Evolutionary conservation across 2,797 vertebrate genomes (phyloP).

Genomic region (Falco naumanni): DNA sequence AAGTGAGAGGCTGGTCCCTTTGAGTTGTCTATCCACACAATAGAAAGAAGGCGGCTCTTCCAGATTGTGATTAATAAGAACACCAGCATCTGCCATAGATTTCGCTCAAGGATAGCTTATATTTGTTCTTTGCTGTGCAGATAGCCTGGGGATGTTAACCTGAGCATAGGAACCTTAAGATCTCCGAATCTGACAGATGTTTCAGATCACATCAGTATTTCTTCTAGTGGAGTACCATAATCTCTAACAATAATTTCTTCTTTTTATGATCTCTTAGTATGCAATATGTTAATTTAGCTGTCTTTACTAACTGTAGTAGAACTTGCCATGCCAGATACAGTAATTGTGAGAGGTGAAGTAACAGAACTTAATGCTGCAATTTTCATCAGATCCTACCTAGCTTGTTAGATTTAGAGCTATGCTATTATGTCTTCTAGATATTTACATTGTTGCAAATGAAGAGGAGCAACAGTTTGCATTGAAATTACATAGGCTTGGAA

Average conservation of each 20-base stretch:
- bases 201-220: not conserved
- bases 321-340: not conserved
- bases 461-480: slow-evolving; percentile 89
- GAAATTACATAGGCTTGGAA: slow-evolving; percentile 93
- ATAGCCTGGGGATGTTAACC: not conserved
- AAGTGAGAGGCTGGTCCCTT: not conserved
- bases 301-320: not conserved
- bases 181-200: not conserved
- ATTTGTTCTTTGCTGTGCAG: not conserved
- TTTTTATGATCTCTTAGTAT: not conserved
- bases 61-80: not conserved
- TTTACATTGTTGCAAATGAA: slow-evolving; percentile 93
- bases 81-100: not conserved
- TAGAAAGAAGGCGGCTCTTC: not conserved
- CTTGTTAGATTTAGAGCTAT: not conserved
- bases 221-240: not conserved
- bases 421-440: slow-evolving; percentile 78
- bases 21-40: not conserved
- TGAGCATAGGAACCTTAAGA: not conserved
- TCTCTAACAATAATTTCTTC: not conserved
- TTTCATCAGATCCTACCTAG: not conserved
- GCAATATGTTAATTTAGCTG: not conserved
- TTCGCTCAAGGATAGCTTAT: not conserved
- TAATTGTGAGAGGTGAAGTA: not conserved
- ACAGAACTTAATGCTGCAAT: not conserved